phyloP scores from a whole-genome alignment of 2,797 vertebrate genomes.

The Labeo calbasu region DNA sequence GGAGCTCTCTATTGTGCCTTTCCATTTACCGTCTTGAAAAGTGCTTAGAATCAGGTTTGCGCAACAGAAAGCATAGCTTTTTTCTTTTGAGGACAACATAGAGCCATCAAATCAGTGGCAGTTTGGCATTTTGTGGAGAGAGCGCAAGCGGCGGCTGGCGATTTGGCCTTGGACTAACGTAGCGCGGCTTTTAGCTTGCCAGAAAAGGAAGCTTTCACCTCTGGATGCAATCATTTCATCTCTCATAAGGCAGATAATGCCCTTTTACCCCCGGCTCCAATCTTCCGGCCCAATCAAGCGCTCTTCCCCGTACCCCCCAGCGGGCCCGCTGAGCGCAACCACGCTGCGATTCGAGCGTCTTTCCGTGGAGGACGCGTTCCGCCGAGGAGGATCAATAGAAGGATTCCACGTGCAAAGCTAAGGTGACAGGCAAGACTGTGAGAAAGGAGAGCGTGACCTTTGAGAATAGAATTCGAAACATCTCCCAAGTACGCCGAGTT shows the following conservation, averaged over 20 bases:
- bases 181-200: slow-evolving; percentile 69
- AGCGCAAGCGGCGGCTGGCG: slow-evolving; percentile 69
- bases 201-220: slow-evolving; percentile 64
- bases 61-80: slow-evolving; percentile 68
- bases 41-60: slow-evolving; percentile 74
- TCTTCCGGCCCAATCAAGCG: slow-evolving; percentile 65
- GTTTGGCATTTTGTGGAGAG: slow-evolving; percentile 75
- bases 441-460: slow-evolving; percentile 81
- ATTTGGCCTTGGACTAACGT: slow-evolving; percentile 76
- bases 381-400: slow-evolving; percentile 75
- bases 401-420: slow-evolving; percentile 76
- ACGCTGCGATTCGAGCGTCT: slow-evolving; percentile 70
- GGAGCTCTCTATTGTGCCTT: slow-evolving; percentile 43
- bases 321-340: slow-evolving; percentile 58
- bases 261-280: slow-evolving; percentile 48
- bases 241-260: slow-evolving; percentile 72
- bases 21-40: slow-evolving; percentile 64
- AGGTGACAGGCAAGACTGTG: slow-evolving; percentile 75
- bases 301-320: slow-evolving; percentile 68
- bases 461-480: slow-evolving; percentile 79
- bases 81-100: slow-evolving; percentile 74
- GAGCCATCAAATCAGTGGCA: slow-evolving; percentile 76
- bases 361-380: slow-evolving; percentile 69
- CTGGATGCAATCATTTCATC: slow-evolving; percentile 70
- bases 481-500: slow-evolving; percentile 74